These are phyloP conservation scores for Ichneumon xanthorius DNA, from an alignment of 2,888 invertebrate genomes.

Conservation along the genomic window DNA sequence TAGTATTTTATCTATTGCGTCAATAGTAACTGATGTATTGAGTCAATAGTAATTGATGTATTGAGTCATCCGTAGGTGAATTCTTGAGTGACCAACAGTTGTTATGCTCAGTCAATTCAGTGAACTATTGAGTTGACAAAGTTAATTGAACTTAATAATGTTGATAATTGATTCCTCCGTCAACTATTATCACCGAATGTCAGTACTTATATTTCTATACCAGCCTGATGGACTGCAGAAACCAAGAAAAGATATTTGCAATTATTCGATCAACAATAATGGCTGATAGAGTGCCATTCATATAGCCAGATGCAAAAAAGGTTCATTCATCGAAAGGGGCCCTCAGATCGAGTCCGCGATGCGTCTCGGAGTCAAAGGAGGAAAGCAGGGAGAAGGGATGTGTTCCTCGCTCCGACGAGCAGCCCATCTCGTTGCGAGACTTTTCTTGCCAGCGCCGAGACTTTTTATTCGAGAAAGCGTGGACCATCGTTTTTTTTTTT, in stretches of 20 bases:
- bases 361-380: slow-evolving; percentile 28
- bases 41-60: no score
- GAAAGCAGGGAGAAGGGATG: slow-evolving; percentile 46
- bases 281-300: slow-evolving; percentile 1
- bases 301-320: slow-evolving; percentile 63
- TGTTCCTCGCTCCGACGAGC: slow-evolving; percentile 42
- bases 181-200: no score
- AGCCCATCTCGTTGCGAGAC: slow-evolving; percentile 59
- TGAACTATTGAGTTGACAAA: background rate
- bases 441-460: slow-evolving; percentile 66
- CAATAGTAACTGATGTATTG: no score
- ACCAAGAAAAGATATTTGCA: background rate
- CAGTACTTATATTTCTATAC: no score
- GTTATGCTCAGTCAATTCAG: no score
- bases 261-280: slow-evolving; percentile 38
- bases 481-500: slow-evolving; percentile 43
- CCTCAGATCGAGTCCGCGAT: slow-evolving; percentile 13
- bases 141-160: background rate
- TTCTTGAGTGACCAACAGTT: no score
- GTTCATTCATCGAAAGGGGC: slow-evolving; percentile 61
- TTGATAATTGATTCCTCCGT: background rate
- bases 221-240: background rate
- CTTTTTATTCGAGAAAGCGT: slow-evolving; percentile 68
- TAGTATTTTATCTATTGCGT: no score
- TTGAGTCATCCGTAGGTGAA: no score